These are phyloP conservation scores for Helostoma temminkii DNA, from an alignment of 2,797 vertebrate species.

Conservation along the genomic window DNA sequence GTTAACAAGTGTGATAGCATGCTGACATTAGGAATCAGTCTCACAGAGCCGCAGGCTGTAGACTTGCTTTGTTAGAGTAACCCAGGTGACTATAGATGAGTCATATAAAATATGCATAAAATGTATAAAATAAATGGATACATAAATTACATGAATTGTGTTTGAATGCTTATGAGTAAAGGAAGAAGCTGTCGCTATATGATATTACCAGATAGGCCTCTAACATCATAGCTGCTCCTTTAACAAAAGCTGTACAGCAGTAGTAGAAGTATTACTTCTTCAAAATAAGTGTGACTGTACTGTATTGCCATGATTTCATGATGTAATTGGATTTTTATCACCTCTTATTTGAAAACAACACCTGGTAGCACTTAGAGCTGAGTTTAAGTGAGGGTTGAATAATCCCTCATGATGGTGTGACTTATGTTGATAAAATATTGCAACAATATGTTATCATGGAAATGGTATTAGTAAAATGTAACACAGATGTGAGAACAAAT, in stretches of 20 bases:
- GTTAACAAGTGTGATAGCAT: not conserved
- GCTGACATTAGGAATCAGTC: not conserved
- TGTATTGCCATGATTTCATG: conserved; percentile 47
- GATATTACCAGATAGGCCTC: conserved; percentile 8
- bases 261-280: conserved; percentile 32
- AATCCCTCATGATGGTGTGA: conserved; percentile 30
- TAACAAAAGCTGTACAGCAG: conserved; percentile 48
- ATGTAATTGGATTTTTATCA: conserved; percentile 54
- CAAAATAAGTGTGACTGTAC: conserved; percentile 21
- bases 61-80: not conserved
- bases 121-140: not conserved
- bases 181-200: not conserved
- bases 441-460: conserved; percentile 23
- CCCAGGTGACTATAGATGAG: not conserved
- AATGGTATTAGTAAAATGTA: conserved; percentile 6
- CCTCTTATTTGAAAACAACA: conserved; percentile 57
- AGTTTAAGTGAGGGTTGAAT: conserved; percentile 26
- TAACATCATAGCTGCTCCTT: conserved; percentile 20
- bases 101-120: too few relatives aligned
- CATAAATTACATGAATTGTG: conserved; percentile 2
- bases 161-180: conserved; percentile 10
- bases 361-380: conserved; percentile 53
- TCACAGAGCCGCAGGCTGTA: not conserved
- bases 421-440: conserved; percentile 27
- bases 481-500: conserved; percentile 21